Conservation (phyloP, 92 coral and sea anemone genomes). For the Muricea muricata region DNA sequence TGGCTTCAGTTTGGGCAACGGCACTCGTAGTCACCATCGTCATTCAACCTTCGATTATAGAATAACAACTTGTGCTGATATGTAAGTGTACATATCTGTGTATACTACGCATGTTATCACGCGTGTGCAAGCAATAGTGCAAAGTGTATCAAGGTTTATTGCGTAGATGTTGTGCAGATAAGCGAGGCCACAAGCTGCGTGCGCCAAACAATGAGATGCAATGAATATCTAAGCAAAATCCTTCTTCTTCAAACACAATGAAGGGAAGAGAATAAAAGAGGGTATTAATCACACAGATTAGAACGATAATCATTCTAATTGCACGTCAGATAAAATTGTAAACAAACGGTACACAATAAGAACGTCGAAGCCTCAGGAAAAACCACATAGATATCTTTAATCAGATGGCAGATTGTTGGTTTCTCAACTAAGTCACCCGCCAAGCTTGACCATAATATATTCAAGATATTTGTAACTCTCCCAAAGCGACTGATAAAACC, state of each 20-base stretch:
- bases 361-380: not conserved
- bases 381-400: not conserved
- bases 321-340: constrained; percentile 47
- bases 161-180: constrained; percentile 23
- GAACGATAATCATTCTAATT: constrained; percentile 47
- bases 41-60: too few relatives aligned
- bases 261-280: constrained; percentile 30
- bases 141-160: not conserved
- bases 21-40: not conserved
- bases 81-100: not conserved
- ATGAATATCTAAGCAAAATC: constrained; percentile 34
- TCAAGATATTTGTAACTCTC: constrained; percentile 25
- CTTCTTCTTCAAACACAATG: constrained; percentile 9
- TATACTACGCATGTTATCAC: not conserved
- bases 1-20: not conserved
- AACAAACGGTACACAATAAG: constrained; percentile 41
- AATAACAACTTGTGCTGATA: not conserved
- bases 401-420: constrained; percentile 2
- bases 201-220: constrained; percentile 30
- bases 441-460: constrained; percentile 38
- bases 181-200: constrained; percentile 30
- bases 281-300: constrained; percentile 43
- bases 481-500: constrained; percentile 26
- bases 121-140: not conserved
- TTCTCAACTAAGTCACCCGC: constrained; percentile 28